Base-by-base conservation (phyloP, 2,113 vertebrate genomes). In the Lampris incognitus region DNA sequence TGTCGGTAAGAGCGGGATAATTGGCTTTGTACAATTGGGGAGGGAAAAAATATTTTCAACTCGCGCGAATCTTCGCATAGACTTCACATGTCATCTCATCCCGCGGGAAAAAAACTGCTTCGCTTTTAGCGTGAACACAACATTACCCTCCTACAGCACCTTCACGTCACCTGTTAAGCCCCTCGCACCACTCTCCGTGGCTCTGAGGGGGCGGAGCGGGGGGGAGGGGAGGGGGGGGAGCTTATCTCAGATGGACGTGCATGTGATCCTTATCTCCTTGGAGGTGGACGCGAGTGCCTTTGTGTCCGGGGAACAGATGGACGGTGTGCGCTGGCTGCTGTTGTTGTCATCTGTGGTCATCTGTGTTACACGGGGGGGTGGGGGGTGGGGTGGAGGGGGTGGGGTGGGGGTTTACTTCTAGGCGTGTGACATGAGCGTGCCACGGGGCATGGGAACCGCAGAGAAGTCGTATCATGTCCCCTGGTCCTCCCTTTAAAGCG, bases 381-480 rank as follows among this genome's bases (percentile, higher is more conserved):
- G 64, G 74, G 65, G 76, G 56, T n/a, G 41, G 50, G 50, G 9
- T 40, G 60, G 10, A 38, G 51, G 59, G 78, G 61, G 61, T 44
- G 44, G 68, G 58, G 70, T 7, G n/a, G n/a, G n/a, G n/a, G n/a
- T n/a, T n/a, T 4, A 9, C 9, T 8, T 52, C 24, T 24, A 24
- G 24, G 50, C 36, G 51, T 76, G 83, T 90, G 92, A 93, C 92
- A 91, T 68, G 80, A 91, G 86, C 48, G 69, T 90, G 89, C 88
- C 88, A 86, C 60, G 49, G 91, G 91, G 86, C 93, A 91, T 93
- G 92, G 88, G 91, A 93, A 94, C 89, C 75, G 41, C 57, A 91
- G 79, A 84, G 52, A 79, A 90, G 85, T 83, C 86, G 67, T 76
- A 69, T 79, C 81, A 65, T 49, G 70, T 81, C 74, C 83, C 79